Base-by-base conservation (phyloP, 2,113 vertebrate genomes). In the Poecile atricapillus region DNA sequence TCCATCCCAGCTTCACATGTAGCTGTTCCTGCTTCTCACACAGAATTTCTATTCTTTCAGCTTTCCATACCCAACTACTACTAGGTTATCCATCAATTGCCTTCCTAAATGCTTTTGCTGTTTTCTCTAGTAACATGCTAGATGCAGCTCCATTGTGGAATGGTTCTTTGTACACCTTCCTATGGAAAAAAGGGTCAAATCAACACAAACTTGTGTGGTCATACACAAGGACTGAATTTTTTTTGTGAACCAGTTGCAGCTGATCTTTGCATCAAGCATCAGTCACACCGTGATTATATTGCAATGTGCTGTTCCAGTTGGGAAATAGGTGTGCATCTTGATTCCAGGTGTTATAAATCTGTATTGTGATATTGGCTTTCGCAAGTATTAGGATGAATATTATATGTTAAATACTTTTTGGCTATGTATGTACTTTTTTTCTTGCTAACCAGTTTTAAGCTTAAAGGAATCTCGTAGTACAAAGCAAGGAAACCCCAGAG, bases 301-400 rank as follows among this genome's bases (percentile, higher is more conserved):
- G 39, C 0, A 0, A 65, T 70, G 23, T 53, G 35, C 25, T 67
- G 17, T 82, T 87, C 56, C 53, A 39, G 5, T 9, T 47, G 35
- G 4, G 5, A 30, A 44, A 60, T 11, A 41, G 47, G 22, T 44
- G 13, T 88, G 63, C 10, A n/a, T n/a, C n/a, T n/a, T n/a, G n/a
- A n/a, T n/a, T n/a, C n/a, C n/a, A n/a, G n/a, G n/a, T n/a, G n/a
- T n/a, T n/a, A n/a, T n/a, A n/a, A n/a, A n/a, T n/a, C n/a, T n/a
- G n/a, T n/a, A n/a, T n/a, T n/a, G n/a, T n/a, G n/a, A n/a, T n/a
- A n/a, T n/a, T n/a, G n/a, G n/a, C n/a, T n/a, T n/a, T n/a, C n/a
- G n/a, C n/a, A n/a, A n/a, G n/a, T n/a, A n/a, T n/a, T n/a, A n/a
- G n/a, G n/a, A n/a, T n/a, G n/a, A n/a, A n/a, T n/a, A n/a, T n/a